Evolutionary conservation across 2,113 vertebrate genomes (phyloP).

Genomic region (Ammodytes marinus): DNA sequence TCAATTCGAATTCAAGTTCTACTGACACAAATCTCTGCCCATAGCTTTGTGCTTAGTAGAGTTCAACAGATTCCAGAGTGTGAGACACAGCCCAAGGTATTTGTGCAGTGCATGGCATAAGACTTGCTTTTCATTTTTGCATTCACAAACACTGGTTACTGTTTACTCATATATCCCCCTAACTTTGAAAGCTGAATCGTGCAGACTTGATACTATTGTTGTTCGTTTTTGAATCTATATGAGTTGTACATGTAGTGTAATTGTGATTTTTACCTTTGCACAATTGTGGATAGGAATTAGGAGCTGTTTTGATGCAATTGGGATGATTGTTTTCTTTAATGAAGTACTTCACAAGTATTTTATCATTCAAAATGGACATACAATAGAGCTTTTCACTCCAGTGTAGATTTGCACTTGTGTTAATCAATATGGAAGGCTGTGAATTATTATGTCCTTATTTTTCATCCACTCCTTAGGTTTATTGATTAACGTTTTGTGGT

Average conservation of each 20-base stretch:
- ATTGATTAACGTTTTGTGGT: neutral
- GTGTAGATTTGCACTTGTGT: neutral
- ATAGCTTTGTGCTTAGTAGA: conserved; percentile 11
- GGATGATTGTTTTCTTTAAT: neutral
- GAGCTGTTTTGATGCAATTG: neutral
- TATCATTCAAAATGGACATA: neutral
- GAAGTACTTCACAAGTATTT: too few relatives aligned
- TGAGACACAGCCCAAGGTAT: conserved; percentile 1
- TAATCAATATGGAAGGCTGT: neutral
- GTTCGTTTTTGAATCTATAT: neutral
- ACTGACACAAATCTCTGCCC: too few relatives aligned
- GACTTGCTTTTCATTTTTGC: conserved; percentile 32
- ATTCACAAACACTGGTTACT: conserved; percentile 13
- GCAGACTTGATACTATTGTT: neutral
- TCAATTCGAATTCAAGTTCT: too few relatives aligned
- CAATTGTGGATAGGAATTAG: neutral
- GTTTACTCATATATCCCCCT: conserved; percentile 10
- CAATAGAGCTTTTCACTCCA: neutral
- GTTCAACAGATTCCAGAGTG: conserved; percentile 18
- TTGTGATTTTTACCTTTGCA: neutral
- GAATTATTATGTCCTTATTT: neutral
- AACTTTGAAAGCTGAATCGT: conserved; percentile 7
- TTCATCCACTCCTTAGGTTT: neutral
- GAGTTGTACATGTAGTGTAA: neutral
- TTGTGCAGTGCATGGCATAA: neutral